Evolutionary conservation across 2,888 invertebrate genomes (phyloP).

Genomic region (Orthosia incerta): DNA sequence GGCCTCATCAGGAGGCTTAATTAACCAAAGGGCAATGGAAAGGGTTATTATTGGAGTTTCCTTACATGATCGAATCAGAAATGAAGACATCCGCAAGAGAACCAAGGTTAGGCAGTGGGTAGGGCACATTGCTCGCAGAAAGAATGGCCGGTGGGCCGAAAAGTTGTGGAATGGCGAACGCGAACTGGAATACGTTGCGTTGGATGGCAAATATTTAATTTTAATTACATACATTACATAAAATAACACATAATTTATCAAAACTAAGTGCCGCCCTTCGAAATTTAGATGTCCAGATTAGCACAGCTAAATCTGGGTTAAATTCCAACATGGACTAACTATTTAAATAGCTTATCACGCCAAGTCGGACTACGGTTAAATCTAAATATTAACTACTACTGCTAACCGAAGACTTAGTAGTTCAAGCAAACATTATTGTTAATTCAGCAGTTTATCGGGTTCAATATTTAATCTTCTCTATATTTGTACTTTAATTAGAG

Average conservation of each 20-base stretch:
- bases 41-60: no score
- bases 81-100: no score
- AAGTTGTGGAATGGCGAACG: no score
- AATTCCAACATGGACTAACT: conserved; percentile 1
- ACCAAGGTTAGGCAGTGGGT: no score
- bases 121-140: no score
- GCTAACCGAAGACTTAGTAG: conserved; percentile 8
- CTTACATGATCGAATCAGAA: no score
- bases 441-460: conserved; percentile 13
- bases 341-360: conserved; percentile 4
- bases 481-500: neutral
- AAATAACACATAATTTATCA: neutral
- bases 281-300: neutral
- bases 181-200: no score
- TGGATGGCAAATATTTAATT: no score
- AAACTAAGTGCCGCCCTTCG: neutral
- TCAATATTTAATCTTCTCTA: conserved; percentile 5
- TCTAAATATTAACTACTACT: conserved; percentile 21
- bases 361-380: neutral
- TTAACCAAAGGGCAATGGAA: no score
- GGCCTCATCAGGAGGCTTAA: no score
- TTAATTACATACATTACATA: no score
- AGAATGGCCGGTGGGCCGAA: no score
- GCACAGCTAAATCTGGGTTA: neutral
- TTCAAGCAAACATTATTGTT: conserved; percentile 21